A percentile compares a stretch with the other conserved stretches of the same genome.
These are phyloP conservation scores for Harpagifer antarcticus DNA, from an alignment of 2,797 vertebrate species.

Conservation along the genomic window DNA sequence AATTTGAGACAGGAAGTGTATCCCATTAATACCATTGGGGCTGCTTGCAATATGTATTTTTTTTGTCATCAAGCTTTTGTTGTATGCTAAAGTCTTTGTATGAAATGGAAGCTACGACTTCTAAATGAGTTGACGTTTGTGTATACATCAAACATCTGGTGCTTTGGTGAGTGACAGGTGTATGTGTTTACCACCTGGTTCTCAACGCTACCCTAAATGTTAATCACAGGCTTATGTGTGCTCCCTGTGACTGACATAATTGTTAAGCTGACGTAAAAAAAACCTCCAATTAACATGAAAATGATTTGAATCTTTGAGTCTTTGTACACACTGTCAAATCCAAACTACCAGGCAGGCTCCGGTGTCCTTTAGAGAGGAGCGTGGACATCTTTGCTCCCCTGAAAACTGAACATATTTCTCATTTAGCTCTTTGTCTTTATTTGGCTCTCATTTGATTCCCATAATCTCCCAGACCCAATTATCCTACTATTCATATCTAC, in stretches of 20 bases:
- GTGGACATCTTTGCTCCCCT: neutral
- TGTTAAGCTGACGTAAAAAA: neutral
- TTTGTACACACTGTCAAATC: neutral
- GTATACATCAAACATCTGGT: neutral
- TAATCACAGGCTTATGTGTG: conserved; percentile 14
- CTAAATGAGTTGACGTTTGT: conserved; percentile 9
- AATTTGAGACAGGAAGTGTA: no score
- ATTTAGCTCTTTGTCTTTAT: conserved; percentile 43
- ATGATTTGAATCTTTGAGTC: conserved; percentile 37
- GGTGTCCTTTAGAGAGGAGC: conserved; percentile 21
- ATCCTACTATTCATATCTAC: conserved; percentile 70
- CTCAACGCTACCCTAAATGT: neutral
- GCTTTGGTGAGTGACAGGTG: neutral
- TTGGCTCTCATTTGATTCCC: conserved; percentile 54
- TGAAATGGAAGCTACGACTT: neutral
- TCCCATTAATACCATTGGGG: no score
- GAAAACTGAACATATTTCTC: conserved; percentile 33
- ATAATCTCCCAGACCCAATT: conserved; percentile 67
- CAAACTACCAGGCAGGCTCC: conserved; percentile 25
- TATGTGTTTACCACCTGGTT: conserved; percentile 26
- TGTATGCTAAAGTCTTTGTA: neutral
- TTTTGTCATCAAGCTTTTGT: no score
- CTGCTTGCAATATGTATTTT: no score
- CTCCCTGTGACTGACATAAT: neutral
- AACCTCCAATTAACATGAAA: conserved; percentile 42